These are phyloP conservation scores for Geotrupes spiniger DNA, from an alignment of 2,888 invertebrate species.

Conservation along the genomic window DNA sequence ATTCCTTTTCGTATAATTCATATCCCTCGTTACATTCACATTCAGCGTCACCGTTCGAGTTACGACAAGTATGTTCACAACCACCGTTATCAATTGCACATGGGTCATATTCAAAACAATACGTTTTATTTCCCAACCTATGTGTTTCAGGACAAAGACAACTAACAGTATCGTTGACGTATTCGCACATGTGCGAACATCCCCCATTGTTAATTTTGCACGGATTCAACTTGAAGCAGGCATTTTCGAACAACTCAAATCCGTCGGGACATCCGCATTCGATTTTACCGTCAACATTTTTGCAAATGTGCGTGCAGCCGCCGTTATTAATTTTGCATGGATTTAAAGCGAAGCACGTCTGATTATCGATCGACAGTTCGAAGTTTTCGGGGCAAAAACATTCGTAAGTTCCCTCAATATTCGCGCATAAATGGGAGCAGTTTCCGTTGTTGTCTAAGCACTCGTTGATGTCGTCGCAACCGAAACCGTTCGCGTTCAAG, in stretches of 20 bases:
- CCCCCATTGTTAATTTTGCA: constrained; percentile 30
- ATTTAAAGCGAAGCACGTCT: constrained; percentile 52
- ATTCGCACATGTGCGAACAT: constrained; percentile 59
- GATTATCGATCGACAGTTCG: constrained; percentile 46
- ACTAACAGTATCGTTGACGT: constrained; percentile 48
- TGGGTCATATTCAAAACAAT: constrained; percentile 38
- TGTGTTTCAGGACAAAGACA: constrained; percentile 42
- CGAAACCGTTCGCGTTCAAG: constrained; percentile 28
- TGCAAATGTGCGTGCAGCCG: constrained; percentile 62
- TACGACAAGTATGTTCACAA: constrained; percentile 43
- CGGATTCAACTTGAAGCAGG: constrained; percentile 29
- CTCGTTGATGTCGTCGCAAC: constrained; percentile 49
- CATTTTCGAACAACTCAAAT: constrained; percentile 34
- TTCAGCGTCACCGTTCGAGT: constrained; percentile 52
- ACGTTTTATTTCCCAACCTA: constrained; percentile 11
- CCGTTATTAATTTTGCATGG: constrained; percentile 59
- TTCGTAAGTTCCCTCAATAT: constrained; percentile 45
- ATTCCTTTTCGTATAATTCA: constrained; percentile 35
- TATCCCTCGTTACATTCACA: constrained; percentile 52
- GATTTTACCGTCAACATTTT: constrained; percentile 51
- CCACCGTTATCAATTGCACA: constrained; percentile 54
- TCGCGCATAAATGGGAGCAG: constrained; percentile 53
- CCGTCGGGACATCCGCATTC: constrained; percentile 42
- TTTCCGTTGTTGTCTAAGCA: constrained; percentile 45
- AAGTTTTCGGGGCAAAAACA: constrained; percentile 58